Conservation (phyloP, 2,797 vertebrate genomes). For the Pseudochirops cupreus region DNA sequence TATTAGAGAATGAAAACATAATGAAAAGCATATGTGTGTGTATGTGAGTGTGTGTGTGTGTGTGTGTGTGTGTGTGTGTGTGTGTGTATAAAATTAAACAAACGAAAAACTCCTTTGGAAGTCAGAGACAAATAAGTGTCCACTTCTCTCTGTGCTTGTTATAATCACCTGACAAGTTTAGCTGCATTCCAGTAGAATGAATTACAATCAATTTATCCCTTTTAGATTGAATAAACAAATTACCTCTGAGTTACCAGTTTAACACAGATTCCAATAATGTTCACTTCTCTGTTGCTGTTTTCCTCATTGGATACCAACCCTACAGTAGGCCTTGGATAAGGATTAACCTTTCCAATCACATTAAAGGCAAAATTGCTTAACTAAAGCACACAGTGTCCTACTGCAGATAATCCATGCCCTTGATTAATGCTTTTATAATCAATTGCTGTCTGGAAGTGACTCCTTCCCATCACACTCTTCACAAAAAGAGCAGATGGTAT, state of each 20-base stretch:
- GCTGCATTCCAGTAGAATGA: constrained; percentile 31
- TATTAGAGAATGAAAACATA: not conserved
- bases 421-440: constrained; percentile 99
- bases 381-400: constrained; percentile 84
- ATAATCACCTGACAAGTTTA: constrained; percentile 39
- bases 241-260: constrained; percentile 74
- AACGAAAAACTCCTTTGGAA: not conserved
- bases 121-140: not conserved
- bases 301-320: constrained; percentile 73
- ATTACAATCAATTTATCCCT: constrained; percentile 69
- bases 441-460: constrained; percentile 94
- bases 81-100: not conserved
- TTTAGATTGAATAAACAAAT: constrained; percentile 76
- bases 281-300: constrained; percentile 78
- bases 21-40: not conserved
- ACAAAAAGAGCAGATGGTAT: constrained; percentile 96
- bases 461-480: constrained; percentile 93
- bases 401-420: constrained; percentile 94
- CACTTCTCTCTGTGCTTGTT: constrained; percentile 5
- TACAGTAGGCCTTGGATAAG: constrained; percentile 79
- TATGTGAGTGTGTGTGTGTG: no score
- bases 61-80: no score
- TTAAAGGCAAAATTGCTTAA: constrained; percentile 87
- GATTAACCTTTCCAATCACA: constrained; percentile 87
- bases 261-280: constrained; percentile 68